Evolutionary conservation across 2,797 vertebrate genomes (phyloP), one percentile per base, ranked within the genome.

Genomic region (Antrozous pallidus): DNA sequence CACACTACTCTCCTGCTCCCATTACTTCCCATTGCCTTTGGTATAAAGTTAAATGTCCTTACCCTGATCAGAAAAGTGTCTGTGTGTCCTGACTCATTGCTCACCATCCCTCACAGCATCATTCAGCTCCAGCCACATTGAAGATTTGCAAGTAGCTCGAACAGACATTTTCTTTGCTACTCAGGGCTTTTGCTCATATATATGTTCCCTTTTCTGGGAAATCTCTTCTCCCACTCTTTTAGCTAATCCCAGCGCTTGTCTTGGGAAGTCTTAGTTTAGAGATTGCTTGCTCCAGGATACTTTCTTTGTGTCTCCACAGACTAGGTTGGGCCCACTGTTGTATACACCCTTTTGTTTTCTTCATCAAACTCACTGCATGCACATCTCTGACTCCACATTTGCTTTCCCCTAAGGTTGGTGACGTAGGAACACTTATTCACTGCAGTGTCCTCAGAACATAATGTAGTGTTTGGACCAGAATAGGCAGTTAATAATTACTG

Each of bases 311-410:
- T 8, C n/a, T 88, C 73, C 31, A 5, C 3, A 63, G 49, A 49
- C 38, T 11, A 40, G 85, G 16, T 42, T 17, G n/a, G 63, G 18
- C 20, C 26, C 5, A 58, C 12, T 18, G 3, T 75, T 38, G 16
- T 3, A 3, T 2, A n/a, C 1, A 1, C 10, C 38, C 4, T 12
- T 26, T 36, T 12, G 9, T 54, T 65, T 12, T 61, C 17, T 22
- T 70, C 1, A 0, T 45, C 28, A 54, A 22, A 5, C 16, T 45
- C 42, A n/a, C 8, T 36, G 9, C 0, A 36, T 5, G 63, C 36
- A n/a, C 26, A 36, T 40, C 42, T 14, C 36, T 63, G 54, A 28
- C 40, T 40, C 31, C 61, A 22, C 8, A 0, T 83, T 49, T 65
- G 38, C 61, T 74, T 79, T 28, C 9, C 28, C 56, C 56, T 77